Conservation (phyloP, 2,797 vertebrate genomes). For the Ibycter americanus region DNA sequence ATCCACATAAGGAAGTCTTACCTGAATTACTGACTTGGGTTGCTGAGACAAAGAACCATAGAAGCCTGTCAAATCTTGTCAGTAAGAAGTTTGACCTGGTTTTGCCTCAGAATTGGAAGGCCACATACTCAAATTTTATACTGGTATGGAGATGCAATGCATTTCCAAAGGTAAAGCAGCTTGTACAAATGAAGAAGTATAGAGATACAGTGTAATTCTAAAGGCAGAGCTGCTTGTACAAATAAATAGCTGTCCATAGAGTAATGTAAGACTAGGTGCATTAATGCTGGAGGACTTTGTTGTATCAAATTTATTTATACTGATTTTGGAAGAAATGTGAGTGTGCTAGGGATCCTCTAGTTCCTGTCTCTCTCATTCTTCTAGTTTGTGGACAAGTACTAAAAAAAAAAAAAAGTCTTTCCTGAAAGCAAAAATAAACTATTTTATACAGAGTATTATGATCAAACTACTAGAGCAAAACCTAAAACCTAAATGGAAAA, state of each 20-base stretch:
- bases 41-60: background rate
- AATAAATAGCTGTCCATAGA: background rate
- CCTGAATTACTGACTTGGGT: background rate
- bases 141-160: background rate
- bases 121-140: background rate
- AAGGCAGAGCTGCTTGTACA: background rate
- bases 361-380: background rate
- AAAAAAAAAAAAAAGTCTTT: background rate
- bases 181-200: background rate
- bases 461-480: background rate
- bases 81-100: background rate
- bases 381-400: background rate
- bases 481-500: background rate
- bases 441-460: background rate
- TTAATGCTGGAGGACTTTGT: background rate
- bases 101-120: background rate
- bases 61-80: background rate
- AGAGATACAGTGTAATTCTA: background rate
- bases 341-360: background rate
- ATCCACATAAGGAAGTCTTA: background rate
- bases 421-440: background rate
- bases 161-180: background rate
- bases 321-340: background rate
- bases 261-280: background rate
- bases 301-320: background rate